Percentiles rank a stretch among this genome's conserved stretches.
These are phyloP conservation scores for Julus scandinavius DNA, from an alignment of 2,888 invertebrate species.

Conservation along the genomic window DNA sequence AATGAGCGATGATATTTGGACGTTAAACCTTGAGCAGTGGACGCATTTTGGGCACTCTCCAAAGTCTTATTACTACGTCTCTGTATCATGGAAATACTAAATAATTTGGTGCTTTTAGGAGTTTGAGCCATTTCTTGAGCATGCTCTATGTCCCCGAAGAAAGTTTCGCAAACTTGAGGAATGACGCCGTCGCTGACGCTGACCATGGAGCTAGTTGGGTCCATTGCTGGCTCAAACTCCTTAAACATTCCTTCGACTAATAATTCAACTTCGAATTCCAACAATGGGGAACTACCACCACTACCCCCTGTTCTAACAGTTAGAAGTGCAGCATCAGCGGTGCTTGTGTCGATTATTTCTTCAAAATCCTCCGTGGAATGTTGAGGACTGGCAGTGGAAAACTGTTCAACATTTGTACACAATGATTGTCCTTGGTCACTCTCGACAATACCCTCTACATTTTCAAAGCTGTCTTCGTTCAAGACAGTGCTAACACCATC, in stretches of 20 bases:
- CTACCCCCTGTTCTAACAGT: constrained; percentile 45
- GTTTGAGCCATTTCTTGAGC: background rate
- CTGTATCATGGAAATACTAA: constrained; percentile 55
- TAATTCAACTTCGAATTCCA: constrained; percentile 55
- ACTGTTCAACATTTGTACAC: constrained; percentile 9
- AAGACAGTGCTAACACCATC: background rate
- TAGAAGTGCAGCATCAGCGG: background rate
- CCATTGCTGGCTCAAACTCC: constrained; percentile 15
- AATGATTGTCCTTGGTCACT: constrained; percentile 5
- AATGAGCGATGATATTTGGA: constrained; percentile 50
- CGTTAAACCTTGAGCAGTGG: constrained; percentile 41
- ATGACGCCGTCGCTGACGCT: background rate
- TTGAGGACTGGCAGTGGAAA: background rate
- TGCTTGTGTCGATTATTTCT: background rate
- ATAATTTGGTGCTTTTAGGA: constrained; percentile 53
- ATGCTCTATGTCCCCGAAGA: background rate
- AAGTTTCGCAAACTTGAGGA: background rate
- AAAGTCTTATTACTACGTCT: constrained; percentile 14
- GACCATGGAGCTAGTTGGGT: background rate
- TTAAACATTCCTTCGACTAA: constrained; percentile 53
- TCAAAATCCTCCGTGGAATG: background rate
- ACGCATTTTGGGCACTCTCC: background rate
- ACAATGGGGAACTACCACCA: constrained; percentile 51
- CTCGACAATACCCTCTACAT: background rate
- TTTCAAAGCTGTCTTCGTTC: background rate